A percentile compares a stretch with the other conserved stretches of the same genome.
Conservation (phyloP, 2,113 vertebrate genomes). For the Cyanistes caeruleus region DNA sequence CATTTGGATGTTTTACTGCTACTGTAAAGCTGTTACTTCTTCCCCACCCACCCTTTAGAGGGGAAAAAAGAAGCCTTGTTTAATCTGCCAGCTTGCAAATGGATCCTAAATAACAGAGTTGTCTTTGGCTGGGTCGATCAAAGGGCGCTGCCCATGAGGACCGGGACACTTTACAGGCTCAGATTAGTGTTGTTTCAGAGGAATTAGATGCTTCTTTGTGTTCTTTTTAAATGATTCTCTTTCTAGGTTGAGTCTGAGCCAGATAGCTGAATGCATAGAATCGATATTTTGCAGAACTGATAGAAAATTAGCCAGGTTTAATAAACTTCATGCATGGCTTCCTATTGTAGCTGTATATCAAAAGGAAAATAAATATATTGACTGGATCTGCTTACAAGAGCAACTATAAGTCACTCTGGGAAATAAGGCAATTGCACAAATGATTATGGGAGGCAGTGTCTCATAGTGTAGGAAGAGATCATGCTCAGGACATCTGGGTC, state of each 20-base stretch:
- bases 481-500: neutral
- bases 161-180: neutral
- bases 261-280: conserved; percentile 7
- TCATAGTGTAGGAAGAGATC: neutral
- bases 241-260: conserved; percentile 7
- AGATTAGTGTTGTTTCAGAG: conserved; percentile 13
- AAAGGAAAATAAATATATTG: conserved; percentile 66
- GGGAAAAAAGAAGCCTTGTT: neutral
- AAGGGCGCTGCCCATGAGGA: conserved; percentile 38
- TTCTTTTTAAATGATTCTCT: neutral
- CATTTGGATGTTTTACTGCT: neutral
- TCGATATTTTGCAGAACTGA: conserved; percentile 58
- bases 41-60: neutral
- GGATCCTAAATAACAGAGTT: conserved; percentile 56
- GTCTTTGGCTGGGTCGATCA: conserved; percentile 48
- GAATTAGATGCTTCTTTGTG: neutral
- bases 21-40: conserved; percentile 16
- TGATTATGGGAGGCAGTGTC: neutral
- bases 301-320: conserved; percentile 69
- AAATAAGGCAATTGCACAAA: conserved; percentile 39
- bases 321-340: conserved; percentile 66
- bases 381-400: conserved; percentile 46
- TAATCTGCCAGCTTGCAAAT: conserved; percentile 62
- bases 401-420: conserved; percentile 38
- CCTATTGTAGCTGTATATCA: conserved; percentile 54